Base-by-base conservation (phyloP, 2,113 vertebrate genomes). In the Eolophus roseicapilla region DNA sequence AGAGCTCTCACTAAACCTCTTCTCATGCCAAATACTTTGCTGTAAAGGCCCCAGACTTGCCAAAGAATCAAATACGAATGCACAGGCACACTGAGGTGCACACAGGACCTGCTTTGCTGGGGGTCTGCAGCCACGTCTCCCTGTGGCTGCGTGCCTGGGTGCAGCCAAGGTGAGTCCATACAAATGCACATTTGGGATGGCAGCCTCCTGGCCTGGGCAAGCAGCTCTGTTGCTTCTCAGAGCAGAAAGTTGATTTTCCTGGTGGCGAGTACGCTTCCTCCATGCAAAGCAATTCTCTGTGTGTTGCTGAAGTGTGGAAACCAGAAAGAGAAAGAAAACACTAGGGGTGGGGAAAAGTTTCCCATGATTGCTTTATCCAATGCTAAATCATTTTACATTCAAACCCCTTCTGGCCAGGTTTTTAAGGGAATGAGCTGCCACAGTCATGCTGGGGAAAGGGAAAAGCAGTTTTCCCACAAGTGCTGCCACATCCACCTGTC, bases 131-230 rank as follows among this genome's bases (percentile, higher is more conserved):
- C 41, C 46, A 82, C 7, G 9, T 39, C 24, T 88, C 49, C 52
- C 41, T 65, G 50, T 73, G 53, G 47, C 39, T 55, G 53, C 0
- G 0, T 46, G 43, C 17, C 52, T 1, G 4, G 17, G 14, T 41
- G 13, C 52, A 69, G 35, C 29, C 1, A 1, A 57, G 19, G 12
- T 69, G 53, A 81, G 49, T 25, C 64, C 64, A 39, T 23, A 46
- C 29, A 64, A 74, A 55, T 1, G 1, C 9, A 31, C 0, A 0
- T 24, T n/a, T 85, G 65, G 46, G 14, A 44, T 0, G 1, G 60
- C 41, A 78, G 62, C 46, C 27, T 59, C n/a, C 62, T 57, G 65
- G 55, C 65, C 37, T 41, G 35, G 19, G 12, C 18, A 84, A 82
- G 79, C 57, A 90, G 41, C 11, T 68, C 25, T 79, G 28, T 14